phyloP scores from a whole-genome alignment of 1,140 invertebrate genomes.

The Rhopalosiphum padi region DNA sequence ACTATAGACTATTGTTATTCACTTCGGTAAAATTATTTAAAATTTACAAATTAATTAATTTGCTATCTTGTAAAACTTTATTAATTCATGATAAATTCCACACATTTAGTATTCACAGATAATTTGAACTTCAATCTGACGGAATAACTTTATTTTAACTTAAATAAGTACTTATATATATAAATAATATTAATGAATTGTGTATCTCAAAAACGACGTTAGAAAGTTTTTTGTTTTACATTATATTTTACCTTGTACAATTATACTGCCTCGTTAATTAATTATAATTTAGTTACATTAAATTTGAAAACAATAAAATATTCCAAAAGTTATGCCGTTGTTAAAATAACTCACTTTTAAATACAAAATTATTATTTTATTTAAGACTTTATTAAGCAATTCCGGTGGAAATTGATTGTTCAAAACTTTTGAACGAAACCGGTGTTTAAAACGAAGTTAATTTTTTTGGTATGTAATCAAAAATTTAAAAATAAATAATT shows the following conservation, averaged over 20 bases:
- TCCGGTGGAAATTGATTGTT: not conserved
- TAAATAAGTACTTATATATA: too few relatives aligned
- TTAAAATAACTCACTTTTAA: not conserved
- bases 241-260: not conserved
- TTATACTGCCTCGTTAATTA: not conserved
- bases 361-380: not conserved
- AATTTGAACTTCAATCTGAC: not conserved
- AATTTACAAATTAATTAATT: not conserved
- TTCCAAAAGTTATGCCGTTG: not conserved
- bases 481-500: not conserved
- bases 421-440: too few relatives aligned
- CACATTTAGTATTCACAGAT: not conserved
- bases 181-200: not conserved
- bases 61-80: not conserved
- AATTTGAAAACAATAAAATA: not conserved
- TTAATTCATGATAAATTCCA: not conserved
- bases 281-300: conserved; percentile 4
- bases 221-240: not conserved
- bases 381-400: not conserved
- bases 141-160: not conserved
- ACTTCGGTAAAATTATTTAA: not conserved
- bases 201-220: not conserved
- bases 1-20: not conserved
- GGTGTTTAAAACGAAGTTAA: not conserved
- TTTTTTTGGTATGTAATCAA: not conserved